A percentile compares a stretch with the other conserved stretches of the same genome.
Conservation (phyloP, 2,797 vertebrate genomes). For the Enteromius paludinosus region DNA sequence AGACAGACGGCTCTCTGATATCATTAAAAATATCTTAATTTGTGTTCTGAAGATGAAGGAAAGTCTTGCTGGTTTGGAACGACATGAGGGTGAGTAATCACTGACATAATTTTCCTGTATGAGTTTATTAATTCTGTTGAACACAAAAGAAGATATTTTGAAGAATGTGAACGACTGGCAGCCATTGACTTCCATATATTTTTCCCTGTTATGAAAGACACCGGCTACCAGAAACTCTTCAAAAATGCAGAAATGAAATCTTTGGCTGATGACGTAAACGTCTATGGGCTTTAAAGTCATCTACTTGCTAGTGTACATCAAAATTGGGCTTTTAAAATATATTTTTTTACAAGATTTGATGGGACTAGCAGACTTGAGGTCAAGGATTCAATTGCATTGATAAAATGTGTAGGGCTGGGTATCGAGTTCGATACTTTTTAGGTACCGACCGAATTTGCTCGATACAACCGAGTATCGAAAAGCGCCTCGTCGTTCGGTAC, state of each 20-base stretch:
- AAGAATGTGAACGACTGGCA: neutral
- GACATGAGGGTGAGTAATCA: too few relatives aligned
- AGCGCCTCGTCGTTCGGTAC: too few relatives aligned
- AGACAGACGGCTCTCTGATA: too few relatives aligned
- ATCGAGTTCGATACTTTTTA: too few relatives aligned
- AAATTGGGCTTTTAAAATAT: neutral
- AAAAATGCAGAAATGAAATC: neutral
- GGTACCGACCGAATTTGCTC: too few relatives aligned
- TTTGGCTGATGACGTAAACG: neutral
- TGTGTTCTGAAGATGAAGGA: too few relatives aligned
- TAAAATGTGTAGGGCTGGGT: neutral
- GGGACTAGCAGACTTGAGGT: neutral
- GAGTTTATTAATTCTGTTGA: neutral
- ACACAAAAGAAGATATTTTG: neutral
- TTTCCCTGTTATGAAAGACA: neutral
- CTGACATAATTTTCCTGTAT: neutral
- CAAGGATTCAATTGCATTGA: neutral
- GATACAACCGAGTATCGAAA: too few relatives aligned
- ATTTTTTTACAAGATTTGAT: neutral
- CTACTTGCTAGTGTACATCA: neutral
- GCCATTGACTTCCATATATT: neutral
- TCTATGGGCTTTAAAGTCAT: neutral
- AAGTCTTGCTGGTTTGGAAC: too few relatives aligned
- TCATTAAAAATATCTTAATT: too few relatives aligned
- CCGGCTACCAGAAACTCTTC: neutral